Base-by-base conservation (phyloP, 2,888 invertebrate genomes). In the Camptogramma bilineatum region DNA sequence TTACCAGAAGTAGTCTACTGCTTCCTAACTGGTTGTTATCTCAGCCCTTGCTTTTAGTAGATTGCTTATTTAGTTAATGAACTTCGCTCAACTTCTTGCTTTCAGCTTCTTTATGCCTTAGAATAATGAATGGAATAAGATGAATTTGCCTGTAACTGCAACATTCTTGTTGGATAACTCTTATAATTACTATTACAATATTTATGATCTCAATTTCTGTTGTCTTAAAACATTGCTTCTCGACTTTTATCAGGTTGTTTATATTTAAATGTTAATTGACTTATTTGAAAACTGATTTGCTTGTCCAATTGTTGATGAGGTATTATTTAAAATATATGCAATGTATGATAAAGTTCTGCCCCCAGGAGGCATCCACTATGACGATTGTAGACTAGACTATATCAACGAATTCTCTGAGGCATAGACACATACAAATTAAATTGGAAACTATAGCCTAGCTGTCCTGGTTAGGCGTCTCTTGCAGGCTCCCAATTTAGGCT, bases 41-140 rank as follows among this genome's bases (percentile, higher is more conserved):
- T 86, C 83, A 82, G 50, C 50, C 62, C 80, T 79, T 85, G 90
- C 89, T 90, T 90, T 90, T 87, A 90, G 88, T 80, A 81, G 84
- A 90, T 90, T 90, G 86, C 88, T 88, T 88, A 87, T 88, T 89
- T 87, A 83, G 84, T 87, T 90, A 88, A 90, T 88, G 85, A 90
- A 87, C 83, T 85, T 82, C 71, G 77, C 78, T 78, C 75, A 76
- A 90, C 82, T 87, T 88, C 85, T 87, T 83, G 80, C 76, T 83
- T 83, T 79, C 75, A 74, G 73, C 74, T 81, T 77, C 80, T 80
- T 79, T 80, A 81, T 78, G 82, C 81, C 81, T 80, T 71, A 73
- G 75, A 81, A 82, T 84, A 60, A 56, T 42, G 34, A 18, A 64
- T 76, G 17, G 31, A 62, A 46, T 34, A 53, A 48, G 59, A 47